Percentiles rank a stretch among this genome's conserved stretches.
These are phyloP conservation scores for Mythimna albipuncta DNA, from an alignment of 2,888 invertebrate genomes.

Conservation along the genomic window DNA sequence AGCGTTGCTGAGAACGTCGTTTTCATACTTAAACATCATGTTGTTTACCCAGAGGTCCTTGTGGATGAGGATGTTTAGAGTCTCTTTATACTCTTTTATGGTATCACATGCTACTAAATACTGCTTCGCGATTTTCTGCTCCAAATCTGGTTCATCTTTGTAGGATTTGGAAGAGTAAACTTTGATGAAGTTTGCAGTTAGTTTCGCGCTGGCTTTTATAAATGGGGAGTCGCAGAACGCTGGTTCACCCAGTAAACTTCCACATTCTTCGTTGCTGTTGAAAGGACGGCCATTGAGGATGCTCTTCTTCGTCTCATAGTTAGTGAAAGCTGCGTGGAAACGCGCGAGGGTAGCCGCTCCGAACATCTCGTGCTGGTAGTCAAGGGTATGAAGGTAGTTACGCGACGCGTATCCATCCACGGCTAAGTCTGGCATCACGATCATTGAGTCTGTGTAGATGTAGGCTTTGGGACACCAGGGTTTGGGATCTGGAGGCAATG, in stretches of 20 bases:
- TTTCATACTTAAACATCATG: slow-evolving; percentile 80
- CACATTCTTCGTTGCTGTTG: slow-evolving; percentile 70
- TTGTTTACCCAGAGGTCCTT: slow-evolving; percentile 85
- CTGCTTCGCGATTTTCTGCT: slow-evolving; percentile 65
- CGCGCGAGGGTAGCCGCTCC: slow-evolving; percentile 74
- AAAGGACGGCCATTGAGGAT: slow-evolving; percentile 58
- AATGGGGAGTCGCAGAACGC: slow-evolving; percentile 76
- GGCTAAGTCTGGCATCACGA: slow-evolving; percentile 83
- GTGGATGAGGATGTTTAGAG: slow-evolving; percentile 80
- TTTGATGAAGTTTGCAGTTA: slow-evolving; percentile 73
- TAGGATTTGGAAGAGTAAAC: slow-evolving; percentile 74
- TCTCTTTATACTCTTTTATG: slow-evolving; percentile 70
- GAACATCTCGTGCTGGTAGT: slow-evolving; percentile 72
- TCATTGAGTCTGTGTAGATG: slow-evolving; percentile 73
- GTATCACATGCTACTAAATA: slow-evolving; percentile 75
- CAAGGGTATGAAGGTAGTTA: slow-evolving; percentile 68
- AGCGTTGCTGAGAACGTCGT: slow-evolving; percentile 72
- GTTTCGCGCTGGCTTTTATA: slow-evolving; percentile 76
- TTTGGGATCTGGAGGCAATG: slow-evolving; percentile 67
- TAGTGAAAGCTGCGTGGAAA: slow-evolving; percentile 81
- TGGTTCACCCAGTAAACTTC: slow-evolving; percentile 71
- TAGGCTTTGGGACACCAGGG: slow-evolving; percentile 78
- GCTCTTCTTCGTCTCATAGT: slow-evolving; percentile 73
- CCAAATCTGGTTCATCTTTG: slow-evolving; percentile 65
- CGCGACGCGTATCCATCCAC: slow-evolving; percentile 74